phyloP scores from a whole-genome alignment of 30 jellyfish, hydroid and myxozoan species.

The Clytia hemisphaerica region DNA sequence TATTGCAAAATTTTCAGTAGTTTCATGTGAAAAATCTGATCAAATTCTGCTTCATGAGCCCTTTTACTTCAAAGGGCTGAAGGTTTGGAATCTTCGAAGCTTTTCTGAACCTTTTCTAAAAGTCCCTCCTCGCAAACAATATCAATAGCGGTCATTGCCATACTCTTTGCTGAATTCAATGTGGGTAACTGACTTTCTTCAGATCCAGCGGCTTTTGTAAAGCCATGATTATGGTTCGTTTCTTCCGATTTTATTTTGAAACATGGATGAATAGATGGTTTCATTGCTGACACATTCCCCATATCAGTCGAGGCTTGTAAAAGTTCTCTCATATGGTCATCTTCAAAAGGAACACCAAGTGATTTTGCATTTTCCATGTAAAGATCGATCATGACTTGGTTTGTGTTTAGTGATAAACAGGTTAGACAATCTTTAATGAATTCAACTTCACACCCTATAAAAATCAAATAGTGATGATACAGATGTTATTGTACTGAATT shows the following conservation, averaged over 20 bases:
- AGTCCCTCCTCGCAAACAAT: too few species aligned
- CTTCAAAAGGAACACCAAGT: constrained; percentile 31
- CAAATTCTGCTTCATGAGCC: too few species aligned
- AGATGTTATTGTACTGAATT: too few species aligned
- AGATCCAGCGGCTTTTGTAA: constrained; percentile 16
- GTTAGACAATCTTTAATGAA: constrained; percentile 31
- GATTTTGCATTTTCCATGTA: constrained; percentile 41
- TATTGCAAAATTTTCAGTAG: too few species aligned
- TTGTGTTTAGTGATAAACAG: constrained; percentile 38
- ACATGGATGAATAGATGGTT: constrained; percentile 28
- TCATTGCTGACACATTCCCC: constrained; percentile 34
- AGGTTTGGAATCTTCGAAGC: too few species aligned
- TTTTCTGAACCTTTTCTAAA: too few species aligned
- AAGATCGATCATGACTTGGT: constrained; percentile 37
- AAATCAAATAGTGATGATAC: background rate
- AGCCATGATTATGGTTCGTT: constrained; percentile 8
- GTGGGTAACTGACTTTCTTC: constrained; percentile 16
- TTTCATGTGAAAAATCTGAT: too few species aligned
- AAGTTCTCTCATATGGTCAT: background rate
- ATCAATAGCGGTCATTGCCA: constrained; percentile 52
- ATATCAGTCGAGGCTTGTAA: constrained; percentile 17
- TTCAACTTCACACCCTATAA: constrained; percentile 54
- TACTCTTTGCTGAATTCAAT: constrained; percentile 10
- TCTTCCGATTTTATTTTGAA: background rate
- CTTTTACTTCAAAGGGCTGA: too few species aligned